Conservation (phyloP, 2,113 vertebrate genomes). For the Phyllostomus discolor region DNA sequence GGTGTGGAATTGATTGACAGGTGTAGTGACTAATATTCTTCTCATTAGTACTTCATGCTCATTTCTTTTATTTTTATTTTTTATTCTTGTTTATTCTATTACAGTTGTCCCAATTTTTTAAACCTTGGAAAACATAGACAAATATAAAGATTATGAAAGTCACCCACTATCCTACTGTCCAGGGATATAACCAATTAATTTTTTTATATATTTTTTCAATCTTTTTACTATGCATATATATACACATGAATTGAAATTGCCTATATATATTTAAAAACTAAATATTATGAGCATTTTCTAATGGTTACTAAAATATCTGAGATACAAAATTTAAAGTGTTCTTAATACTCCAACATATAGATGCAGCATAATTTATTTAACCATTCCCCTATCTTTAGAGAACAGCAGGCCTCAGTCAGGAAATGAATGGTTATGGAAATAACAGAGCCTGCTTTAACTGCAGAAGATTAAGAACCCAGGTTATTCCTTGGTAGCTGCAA, state of each 20-base stretch:
- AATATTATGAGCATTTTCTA: background rate
- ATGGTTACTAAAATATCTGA: background rate
- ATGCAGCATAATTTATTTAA: conserved; percentile 35
- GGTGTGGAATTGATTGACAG: background rate
- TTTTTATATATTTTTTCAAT: background rate
- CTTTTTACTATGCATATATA: background rate
- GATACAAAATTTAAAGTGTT: conserved; percentile 32
- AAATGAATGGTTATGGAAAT: conserved; percentile 56
- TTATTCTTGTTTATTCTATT: background rate
- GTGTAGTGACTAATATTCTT: background rate
- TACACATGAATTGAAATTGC: background rate
- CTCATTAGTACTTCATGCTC: background rate
- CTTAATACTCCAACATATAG: background rate
- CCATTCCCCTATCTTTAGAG: conserved; percentile 48
- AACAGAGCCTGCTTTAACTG: conserved; percentile 33
- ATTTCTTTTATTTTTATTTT: background rate
- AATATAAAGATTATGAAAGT: conserved; percentile 14
- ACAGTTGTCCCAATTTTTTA: background rate
- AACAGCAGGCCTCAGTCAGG: conserved; percentile 25
- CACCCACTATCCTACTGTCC: background rate
- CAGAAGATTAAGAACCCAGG: conserved; percentile 45
- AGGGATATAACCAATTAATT: background rate
- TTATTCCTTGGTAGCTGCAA: conserved; percentile 27
- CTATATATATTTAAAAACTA: background rate
- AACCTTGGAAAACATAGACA: background rate